Percentiles rank a stretch among this genome's conserved stretches.
These are phyloP conservation scores for Marronus borbonicus DNA, from an alignment of 2,888 invertebrate genomes.

Conservation along the genomic window DNA sequence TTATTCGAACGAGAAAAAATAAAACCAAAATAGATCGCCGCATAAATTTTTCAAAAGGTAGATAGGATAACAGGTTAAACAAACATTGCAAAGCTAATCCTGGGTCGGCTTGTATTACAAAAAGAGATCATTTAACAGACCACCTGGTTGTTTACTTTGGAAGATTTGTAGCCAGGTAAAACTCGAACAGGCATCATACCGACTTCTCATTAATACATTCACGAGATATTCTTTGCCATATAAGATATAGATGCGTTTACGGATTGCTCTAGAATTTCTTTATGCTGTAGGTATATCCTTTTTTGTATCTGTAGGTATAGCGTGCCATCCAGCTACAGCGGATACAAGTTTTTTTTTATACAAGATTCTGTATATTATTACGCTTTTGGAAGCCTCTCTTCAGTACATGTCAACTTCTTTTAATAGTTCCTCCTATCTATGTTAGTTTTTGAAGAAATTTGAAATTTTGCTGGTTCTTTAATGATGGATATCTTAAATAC, in stretches of 20 bases:
- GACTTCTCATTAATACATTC: slow-evolving; percentile 18
- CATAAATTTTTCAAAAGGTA: slow-evolving; percentile 27
- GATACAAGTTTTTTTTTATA: no score
- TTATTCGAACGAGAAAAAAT: slow-evolving; percentile 10
- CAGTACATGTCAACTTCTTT: no score
- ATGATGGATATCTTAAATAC: no score
- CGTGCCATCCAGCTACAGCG: no score
- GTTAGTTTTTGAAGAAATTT: no score
- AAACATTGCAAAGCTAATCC: slow-evolving; percentile 26
- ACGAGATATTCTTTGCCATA: neutral
- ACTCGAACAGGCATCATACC: slow-evolving; percentile 10
- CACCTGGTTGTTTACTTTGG: slow-evolving; percentile 32
- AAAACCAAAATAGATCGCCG: neutral
- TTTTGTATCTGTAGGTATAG: no score
- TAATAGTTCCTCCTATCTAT: no score
- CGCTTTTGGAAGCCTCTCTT: no score
- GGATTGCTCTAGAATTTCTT: neutral
- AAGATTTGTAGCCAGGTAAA: slow-evolving; percentile 30
- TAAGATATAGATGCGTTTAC: neutral
- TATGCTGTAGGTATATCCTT: no score
- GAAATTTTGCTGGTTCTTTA: no score
- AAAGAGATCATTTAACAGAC: slow-evolving; percentile 27
- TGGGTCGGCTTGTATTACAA: slow-evolving; percentile 18
- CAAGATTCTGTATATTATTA: no score
- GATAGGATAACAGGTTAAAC: slow-evolving; percentile 24